These are phyloP conservation scores for Temnothorax curvispinosus DNA, from an alignment of 1,140 invertebrate species.

Conservation along the genomic window DNA sequence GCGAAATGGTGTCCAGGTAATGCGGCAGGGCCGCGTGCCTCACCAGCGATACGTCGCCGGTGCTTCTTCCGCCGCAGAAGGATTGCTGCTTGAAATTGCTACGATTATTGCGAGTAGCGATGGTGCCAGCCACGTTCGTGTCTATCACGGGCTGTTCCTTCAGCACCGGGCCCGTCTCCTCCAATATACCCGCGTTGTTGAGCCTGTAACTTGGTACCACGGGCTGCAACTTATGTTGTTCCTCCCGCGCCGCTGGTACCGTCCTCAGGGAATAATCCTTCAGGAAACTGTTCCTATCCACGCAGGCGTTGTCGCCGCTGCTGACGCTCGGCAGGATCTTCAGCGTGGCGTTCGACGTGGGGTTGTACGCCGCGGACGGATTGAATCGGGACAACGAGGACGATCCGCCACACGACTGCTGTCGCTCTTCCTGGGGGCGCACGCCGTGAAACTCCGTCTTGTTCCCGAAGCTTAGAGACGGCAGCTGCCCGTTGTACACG, in stretches of 20 bases:
- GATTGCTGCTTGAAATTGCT: slow-evolving; percentile 32
- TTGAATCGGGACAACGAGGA: slow-evolving; percentile 56
- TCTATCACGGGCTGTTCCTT: slow-evolving; percentile 65
- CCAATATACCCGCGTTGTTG: slow-evolving; percentile 61
- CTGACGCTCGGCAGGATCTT: neutral
- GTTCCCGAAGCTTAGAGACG: slow-evolving; percentile 74
- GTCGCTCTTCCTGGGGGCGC: slow-evolving; percentile 61
- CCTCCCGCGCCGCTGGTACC: neutral
- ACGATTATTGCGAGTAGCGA: neutral
- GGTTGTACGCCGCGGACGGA: slow-evolving; percentile 58
- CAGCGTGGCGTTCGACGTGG: slow-evolving; percentile 65
- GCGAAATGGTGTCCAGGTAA: slow-evolving; percentile 59
- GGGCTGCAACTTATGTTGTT: slow-evolving; percentile 25
- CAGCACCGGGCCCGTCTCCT: neutral
- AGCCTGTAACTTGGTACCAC: slow-evolving; percentile 64
- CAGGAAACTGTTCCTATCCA: neutral
- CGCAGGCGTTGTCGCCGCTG: neutral
- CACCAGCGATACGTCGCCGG: slow-evolving; percentile 34
- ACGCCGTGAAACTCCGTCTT: slow-evolving; percentile 74
- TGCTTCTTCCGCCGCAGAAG: slow-evolving; percentile 29
- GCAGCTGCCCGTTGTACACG: slow-evolving; percentile 77
- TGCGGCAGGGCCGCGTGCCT: slow-evolving; percentile 55
- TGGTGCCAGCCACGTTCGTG: neutral
- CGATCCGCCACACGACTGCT: slow-evolving; percentile 34
- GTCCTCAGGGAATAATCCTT: neutral